phyloP scores from a whole-genome alignment of 2,888 invertebrate species.

The Schizaphis graminum region DNA sequence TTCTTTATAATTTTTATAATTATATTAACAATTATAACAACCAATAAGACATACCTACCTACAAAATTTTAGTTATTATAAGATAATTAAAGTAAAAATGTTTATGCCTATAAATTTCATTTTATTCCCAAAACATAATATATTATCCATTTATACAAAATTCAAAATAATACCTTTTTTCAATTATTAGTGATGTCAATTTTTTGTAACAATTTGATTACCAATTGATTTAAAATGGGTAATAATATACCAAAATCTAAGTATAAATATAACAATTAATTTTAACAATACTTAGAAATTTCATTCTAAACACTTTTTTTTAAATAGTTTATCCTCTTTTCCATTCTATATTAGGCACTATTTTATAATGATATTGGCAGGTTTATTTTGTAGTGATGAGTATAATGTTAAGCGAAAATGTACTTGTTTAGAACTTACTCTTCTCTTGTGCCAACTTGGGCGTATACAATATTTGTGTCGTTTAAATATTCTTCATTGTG shows the following conservation, averaged over 20 bases:
- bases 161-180: background rate
- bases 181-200: background rate
- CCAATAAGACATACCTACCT: background rate
- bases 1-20: background rate
- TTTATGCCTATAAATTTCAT: background rate
- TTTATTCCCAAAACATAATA: background rate
- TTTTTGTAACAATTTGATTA: background rate
- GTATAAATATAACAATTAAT: background rate
- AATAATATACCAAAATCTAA: background rate
- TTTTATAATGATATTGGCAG: background rate
- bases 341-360: background rate
- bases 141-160: background rate
- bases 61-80: background rate
- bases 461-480: conserved; percentile 46
- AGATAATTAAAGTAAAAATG: background rate
- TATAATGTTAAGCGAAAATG: background rate
- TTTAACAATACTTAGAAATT: background rate
- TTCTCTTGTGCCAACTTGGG: conserved; percentile 50
- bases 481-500: conserved; percentile 17
- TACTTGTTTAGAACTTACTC: conserved; percentile 53
- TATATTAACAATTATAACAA: background rate
- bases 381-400: background rate
- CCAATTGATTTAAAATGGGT: background rate
- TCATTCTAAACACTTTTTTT: background rate
- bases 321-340: background rate